Evolutionary conservation across 1,140 invertebrate species (phyloP), one percentile per base, ranked within the genome.

Genomic region (Formica selysi): DNA sequence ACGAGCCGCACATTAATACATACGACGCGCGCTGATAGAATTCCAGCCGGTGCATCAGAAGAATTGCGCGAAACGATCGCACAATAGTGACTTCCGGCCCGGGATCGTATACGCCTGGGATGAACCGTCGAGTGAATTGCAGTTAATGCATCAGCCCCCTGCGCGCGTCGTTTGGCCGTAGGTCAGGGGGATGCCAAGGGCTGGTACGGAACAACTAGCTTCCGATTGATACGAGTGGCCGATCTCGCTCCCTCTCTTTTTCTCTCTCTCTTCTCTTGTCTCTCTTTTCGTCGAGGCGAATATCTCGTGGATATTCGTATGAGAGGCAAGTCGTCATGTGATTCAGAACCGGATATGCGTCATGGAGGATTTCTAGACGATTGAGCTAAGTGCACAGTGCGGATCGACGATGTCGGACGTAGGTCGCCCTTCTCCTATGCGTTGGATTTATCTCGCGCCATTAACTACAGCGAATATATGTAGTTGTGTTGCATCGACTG

Each of bases 361-460:
- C 92, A 93, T 90, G 68, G 92, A 93, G 93, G 92, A 93, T 92
- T 93, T 93, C 92, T 93, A 92, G 91, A 90, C 92, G 93, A 93
- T 94, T 94, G 89, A 93, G 86, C 90, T 90, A 88, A 93, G 91
- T 92, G 92, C 86, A 83, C 68, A 38, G 79, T 83, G 79, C 83
- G 54, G 90, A 85, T 83, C 88, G 78, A 84, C 65, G 57, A 70
- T 79, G 85, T 62, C 79, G 79, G 54, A 22, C 89, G 76, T 68
- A 80, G 70, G 74, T 81, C 88, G 88, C 88, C 86, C 88, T 87
- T 81, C 84, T 85, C 76, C 57, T 88, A 73, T 54, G 29, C 48
- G 84, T 22, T 78, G 84, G 59, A 90, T 90, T 88, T 80, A 88
- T 90, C 83, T 80, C 86, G 84, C 65, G 41, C 62, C 84, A 88